These are phyloP conservation scores for Lutra lutra DNA, from an alignment of 2,797 vertebrate genomes.

Conservation along the genomic window DNA sequence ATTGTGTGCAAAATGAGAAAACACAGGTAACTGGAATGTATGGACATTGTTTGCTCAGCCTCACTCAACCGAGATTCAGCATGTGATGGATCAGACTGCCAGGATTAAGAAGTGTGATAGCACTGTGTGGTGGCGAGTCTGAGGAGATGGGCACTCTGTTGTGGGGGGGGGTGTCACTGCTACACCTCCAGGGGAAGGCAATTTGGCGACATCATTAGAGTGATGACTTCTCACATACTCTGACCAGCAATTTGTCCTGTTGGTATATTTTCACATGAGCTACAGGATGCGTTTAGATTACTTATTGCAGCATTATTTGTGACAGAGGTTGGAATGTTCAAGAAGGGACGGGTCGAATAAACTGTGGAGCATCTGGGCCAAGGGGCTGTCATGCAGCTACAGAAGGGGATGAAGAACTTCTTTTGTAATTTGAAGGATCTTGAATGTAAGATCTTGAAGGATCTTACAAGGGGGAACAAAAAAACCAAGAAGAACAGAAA, in stretches of 20 bases:
- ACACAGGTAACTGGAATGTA: not conserved
- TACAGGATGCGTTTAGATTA: not conserved
- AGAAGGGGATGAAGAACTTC: not conserved
- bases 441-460: too few relatives aligned
- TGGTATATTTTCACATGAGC: not conserved
- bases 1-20: not conserved
- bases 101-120: not conserved
- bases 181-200: not conserved
- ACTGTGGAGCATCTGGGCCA: not conserved
- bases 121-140: accelerated
- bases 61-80: not conserved
- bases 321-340: not conserved
- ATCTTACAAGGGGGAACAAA: not conserved
- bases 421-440: not conserved
- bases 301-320: not conserved
- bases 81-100: not conserved
- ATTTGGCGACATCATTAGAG: not conserved
- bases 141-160: not conserved
- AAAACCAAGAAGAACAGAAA: not conserved
- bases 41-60: not conserved
- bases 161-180: not conserved
- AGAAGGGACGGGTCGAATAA: not conserved
- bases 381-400: not conserved
- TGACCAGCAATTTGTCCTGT: not conserved
- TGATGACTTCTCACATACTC: not conserved